phyloP scores from a whole-genome alignment of 2,797 vertebrate genomes.

The Sorex maritimensis region DNA sequence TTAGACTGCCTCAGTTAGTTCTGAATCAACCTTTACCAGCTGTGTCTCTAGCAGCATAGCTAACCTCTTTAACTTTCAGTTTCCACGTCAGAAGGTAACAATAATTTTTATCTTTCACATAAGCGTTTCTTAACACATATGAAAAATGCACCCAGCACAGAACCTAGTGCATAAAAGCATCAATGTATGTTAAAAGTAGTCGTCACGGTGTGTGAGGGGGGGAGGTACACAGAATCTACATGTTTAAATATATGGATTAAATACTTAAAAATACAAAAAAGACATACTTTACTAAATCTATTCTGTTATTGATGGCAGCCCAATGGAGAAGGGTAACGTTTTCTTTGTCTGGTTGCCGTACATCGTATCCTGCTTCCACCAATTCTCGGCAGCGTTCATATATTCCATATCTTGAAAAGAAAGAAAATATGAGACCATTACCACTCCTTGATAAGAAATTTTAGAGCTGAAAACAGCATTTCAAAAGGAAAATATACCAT shows the following conservation, averaged over 20 bases:
- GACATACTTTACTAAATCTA: conserved; percentile 99
- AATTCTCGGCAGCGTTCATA: conserved; percentile 98
- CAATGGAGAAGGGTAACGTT: conserved; percentile 99
- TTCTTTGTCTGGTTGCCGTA: conserved; percentile 99
- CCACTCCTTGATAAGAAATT: conserved; percentile 25
- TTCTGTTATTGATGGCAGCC: conserved; percentile 99
- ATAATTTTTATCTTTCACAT: conserved; percentile 20
- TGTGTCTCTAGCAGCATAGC: neutral
- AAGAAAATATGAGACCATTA: conserved; percentile 48
- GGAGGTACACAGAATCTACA: conserved; percentile 21
- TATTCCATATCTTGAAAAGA: conserved; percentile 95
- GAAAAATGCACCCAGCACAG: conserved; percentile 29
- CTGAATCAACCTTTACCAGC: neutral
- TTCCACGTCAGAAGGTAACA: neutral
- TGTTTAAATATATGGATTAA: conserved; percentile 29
- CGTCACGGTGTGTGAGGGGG: neutral
- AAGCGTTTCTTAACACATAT: conserved; percentile 4
- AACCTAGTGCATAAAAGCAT: neutral
- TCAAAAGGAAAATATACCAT: conserved; percentile 48
- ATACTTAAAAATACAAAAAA: conserved; percentile 34
- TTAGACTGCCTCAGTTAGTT: neutral
- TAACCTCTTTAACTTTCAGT: conserved; percentile 24
- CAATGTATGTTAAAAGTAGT: conserved; percentile 40
- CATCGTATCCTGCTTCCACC: conserved; percentile 99
- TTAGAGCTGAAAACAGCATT: conserved; percentile 48